phyloP scores from a whole-genome alignment of 2,888 invertebrate species.

The Ethmia dodecea region DNA sequence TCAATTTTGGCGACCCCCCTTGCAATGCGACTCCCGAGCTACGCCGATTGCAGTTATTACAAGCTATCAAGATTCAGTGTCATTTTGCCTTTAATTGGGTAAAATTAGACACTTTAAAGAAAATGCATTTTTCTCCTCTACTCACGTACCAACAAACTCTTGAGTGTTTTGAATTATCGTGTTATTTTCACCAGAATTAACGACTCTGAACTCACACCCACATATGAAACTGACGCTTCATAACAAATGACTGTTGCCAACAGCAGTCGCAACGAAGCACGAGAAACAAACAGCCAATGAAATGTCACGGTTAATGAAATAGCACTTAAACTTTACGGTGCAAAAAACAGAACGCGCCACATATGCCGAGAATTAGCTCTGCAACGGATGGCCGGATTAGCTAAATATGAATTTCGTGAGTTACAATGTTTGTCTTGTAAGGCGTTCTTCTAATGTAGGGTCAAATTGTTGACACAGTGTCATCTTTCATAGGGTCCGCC shows the following conservation, averaged over 20 bases:
- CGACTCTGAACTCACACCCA: slow-evolving; percentile 24
- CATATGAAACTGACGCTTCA: slow-evolving; percentile 32
- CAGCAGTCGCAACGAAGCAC: slow-evolving; percentile 15
- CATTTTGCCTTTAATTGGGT: slow-evolving; percentile 15
- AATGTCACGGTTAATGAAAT: slow-evolving; percentile 66
- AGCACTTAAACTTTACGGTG: slow-evolving; percentile 61
- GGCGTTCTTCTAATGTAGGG: slow-evolving; percentile 58
- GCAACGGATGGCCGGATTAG: slow-evolving; percentile 66
- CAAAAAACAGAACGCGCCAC: slow-evolving; percentile 51
- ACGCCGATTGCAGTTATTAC: slow-evolving; percentile 27
- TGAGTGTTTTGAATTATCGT: slow-evolving; percentile 4
- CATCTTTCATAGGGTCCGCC: slow-evolving; percentile 66
- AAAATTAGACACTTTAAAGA: neutral
- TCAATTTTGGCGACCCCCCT: slow-evolving; percentile 59
- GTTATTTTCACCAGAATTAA: slow-evolving; percentile 5
- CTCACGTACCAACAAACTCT: neutral
- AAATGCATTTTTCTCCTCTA: neutral
- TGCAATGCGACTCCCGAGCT: slow-evolving; percentile 52
- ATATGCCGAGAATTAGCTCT: slow-evolving; percentile 66
- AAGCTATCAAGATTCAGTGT: slow-evolving; percentile 24
- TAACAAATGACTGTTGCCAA: slow-evolving; percentile 32
- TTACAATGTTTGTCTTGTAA: slow-evolving; percentile 66
- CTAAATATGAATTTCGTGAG: slow-evolving; percentile 69
- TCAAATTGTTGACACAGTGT: slow-evolving; percentile 74
- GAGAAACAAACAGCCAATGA: slow-evolving; percentile 33